These are phyloP conservation scores for Probaryconus sp. DNA, from an alignment of 1,140 invertebrate species.

Conservation along the genomic window DNA sequence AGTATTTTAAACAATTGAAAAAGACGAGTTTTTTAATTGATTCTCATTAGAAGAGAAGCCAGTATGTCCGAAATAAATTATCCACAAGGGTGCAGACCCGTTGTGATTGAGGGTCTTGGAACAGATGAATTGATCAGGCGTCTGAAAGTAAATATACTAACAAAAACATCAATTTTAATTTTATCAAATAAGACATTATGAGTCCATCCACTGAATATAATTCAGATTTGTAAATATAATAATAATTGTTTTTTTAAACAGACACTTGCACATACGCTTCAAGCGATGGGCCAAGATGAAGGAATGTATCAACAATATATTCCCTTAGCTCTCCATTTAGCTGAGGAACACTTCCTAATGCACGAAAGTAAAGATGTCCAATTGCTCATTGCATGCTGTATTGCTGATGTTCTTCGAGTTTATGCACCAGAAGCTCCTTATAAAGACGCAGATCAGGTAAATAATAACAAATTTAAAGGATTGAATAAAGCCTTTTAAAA, in stretches of 20 bases:
- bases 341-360: conserved; percentile 94
- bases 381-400: conserved; percentile 96
- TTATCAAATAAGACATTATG: too few relatives aligned
- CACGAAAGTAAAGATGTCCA: conserved; percentile 96
- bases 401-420: conserved; percentile 97
- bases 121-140: conserved; percentile 96
- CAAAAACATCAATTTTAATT: conserved; percentile 52
- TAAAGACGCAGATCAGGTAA: conserved; percentile 94
- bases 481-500: neutral
- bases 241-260: too few relatives aligned
- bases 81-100: conserved; percentile 89
- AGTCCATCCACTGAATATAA: too few relatives aligned
- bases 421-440: conserved; percentile 99
- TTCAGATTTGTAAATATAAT: too few relatives aligned
- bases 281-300: conserved; percentile 97
- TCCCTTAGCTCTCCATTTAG: conserved; percentile 94
- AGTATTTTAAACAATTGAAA: conserved; percentile 70
- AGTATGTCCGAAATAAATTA: conserved; percentile 90
- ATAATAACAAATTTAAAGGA: conserved; percentile 10
- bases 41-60: conserved; percentile 58
- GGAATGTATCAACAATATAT: conserved; percentile 96
- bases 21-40: conserved; percentile 52
- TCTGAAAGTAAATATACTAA: conserved; percentile 83
- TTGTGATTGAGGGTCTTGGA: conserved; percentile 92
- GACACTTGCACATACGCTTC: conserved; percentile 94